Base-by-base conservation (phyloP, 2,888 invertebrate species). In the Leptinotarsa tumamoca region DNA sequence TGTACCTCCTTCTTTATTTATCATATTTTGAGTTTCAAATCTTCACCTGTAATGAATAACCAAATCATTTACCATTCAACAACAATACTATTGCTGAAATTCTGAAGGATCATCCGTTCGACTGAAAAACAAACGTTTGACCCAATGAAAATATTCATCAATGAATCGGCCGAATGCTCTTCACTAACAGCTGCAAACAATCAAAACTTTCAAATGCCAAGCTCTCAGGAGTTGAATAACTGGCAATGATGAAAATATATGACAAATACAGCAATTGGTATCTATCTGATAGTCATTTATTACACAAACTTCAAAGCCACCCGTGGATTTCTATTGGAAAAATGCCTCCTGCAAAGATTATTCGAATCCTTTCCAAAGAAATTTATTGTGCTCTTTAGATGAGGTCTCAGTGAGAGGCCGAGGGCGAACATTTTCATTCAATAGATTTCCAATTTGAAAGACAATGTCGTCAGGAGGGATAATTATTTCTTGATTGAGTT, bases 201-300 rank as follows among this genome's bases (percentile, higher is more conserved):
- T 61, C 61, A 4, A 17, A 61, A 61, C 61, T 61, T 23, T 27
- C 61, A 15, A 27, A 61, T 52, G 52, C 54, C 23, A 51, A 15
- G 13, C 54, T 68, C 68, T 51, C 67, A 4, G n/a, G 50, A 63
- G 33, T 63, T 75, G 63, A 75, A 71, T 75, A 71, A 68, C 43
- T 18, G 49, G 56, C 72, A 54, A 49, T 67, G 63, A 75, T 69
- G 63, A 43, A 21, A 61, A 61, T 74, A 23, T 61, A 61, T 17
- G 43, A 66, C 18, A 68, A 79, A 79, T 78, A 74, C 78, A 73
- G 79, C 81, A 80, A 80, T 79, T 80, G 78, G 75, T 77, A 74
- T 81, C 78, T 80, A 43, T 43, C 43, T 10, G 80, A 80, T 80
- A 80, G 82, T 81, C 81, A 82, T 83, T 83, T 83, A 81, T 83